phyloP scores from a whole-genome alignment of 2,797 vertebrate species.

The Epinephelus awoara region DNA sequence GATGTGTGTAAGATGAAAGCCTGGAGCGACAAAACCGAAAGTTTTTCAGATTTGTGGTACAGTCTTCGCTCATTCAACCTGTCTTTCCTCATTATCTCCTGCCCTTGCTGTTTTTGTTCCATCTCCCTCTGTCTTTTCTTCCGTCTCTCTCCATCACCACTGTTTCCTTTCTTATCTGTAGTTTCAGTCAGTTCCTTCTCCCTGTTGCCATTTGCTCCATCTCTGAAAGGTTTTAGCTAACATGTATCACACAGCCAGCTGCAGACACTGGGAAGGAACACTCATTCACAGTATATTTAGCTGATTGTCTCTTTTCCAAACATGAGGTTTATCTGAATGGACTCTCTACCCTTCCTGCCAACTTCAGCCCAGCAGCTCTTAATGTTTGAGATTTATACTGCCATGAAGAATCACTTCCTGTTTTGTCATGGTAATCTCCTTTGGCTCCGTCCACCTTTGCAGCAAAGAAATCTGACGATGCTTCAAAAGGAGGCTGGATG shows the following conservation, averaged over 20 bases:
- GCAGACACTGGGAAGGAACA: slow-evolving; percentile 17
- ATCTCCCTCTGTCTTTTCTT: neutral
- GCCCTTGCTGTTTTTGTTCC: neutral
- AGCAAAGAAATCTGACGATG: slow-evolving; percentile 2
- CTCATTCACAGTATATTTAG: slow-evolving; percentile 27
- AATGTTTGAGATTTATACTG: slow-evolving; percentile 20
- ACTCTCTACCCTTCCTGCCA: slow-evolving; percentile 48
- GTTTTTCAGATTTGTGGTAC: too few relatives aligned
- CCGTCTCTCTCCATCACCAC: neutral
- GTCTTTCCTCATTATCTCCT: neutral
- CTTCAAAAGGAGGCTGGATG: slow-evolving; percentile 26
- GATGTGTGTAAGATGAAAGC: too few relatives aligned
- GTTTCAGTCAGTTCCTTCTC: too few relatives aligned
- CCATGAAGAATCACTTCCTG: slow-evolving; percentile 52
- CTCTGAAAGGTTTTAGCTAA: neutral
- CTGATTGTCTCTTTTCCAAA: slow-evolving; percentile 24
- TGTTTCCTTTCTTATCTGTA: too few relatives aligned
- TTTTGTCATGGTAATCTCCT: slow-evolving; percentile 44
- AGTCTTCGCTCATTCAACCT: neutral
- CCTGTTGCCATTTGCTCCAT: neutral
- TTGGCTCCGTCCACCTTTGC: slow-evolving; percentile 2
- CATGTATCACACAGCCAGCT: slow-evolving; percentile 17
- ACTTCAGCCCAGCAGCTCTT: slow-evolving; percentile 34
- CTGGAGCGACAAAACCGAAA: too few relatives aligned
- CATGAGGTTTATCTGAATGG: slow-evolving; percentile 51